Percentiles rank a stretch among this genome's conserved stretches.
Evolutionary conservation across 2,888 invertebrate genomes (phyloP).

Genomic region (Trypoxylon attenuatum): DNA sequence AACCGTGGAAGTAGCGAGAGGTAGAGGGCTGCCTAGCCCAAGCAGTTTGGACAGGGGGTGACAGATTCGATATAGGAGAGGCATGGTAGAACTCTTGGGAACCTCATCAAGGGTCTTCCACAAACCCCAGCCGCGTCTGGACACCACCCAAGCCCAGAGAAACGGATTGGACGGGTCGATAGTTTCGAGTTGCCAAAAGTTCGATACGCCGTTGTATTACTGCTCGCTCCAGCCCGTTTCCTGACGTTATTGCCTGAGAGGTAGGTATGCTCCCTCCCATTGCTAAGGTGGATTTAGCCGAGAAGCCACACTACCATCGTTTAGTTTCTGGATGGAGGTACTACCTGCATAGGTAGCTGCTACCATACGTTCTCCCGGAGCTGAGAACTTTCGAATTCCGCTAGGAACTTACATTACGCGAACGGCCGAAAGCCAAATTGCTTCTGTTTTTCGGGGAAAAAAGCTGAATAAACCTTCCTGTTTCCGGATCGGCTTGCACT

Average conservation of each 20-base stretch:
- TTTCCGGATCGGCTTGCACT: constrained; percentile 7
- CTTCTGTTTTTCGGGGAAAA: constrained; percentile 35
- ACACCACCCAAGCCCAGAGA: constrained; percentile 44
- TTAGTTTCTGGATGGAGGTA: constrained; percentile 26
- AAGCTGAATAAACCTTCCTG: constrained; percentile 39
- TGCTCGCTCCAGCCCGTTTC: constrained; percentile 9
- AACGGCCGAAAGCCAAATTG: constrained; percentile 53
- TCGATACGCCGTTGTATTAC: constrained; percentile 51
- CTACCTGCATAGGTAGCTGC: constrained; percentile 8
- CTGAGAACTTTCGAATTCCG: constrained; percentile 59
- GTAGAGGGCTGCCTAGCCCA: too few species aligned
- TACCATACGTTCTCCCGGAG: constrained; percentile 13
- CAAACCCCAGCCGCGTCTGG: constrained; percentile 31
- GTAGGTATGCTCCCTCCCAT: not conserved
- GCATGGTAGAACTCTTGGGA: constrained; percentile 28
- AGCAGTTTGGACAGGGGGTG: constrained; percentile 13
- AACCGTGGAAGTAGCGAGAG: constrained; percentile 5
- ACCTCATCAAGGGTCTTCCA: constrained; percentile 42
- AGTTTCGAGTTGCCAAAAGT: constrained; percentile 63
- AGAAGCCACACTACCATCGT: not conserved
- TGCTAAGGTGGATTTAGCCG: constrained; percentile 1
- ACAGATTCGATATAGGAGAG: constrained; percentile 25
- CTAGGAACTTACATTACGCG: constrained; percentile 56
- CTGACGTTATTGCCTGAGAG: not conserved
- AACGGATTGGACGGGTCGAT: constrained; percentile 47